These are phyloP conservation scores for Delia radicum DNA, from an alignment of 1,140 invertebrate species.

Conservation along the genomic window DNA sequence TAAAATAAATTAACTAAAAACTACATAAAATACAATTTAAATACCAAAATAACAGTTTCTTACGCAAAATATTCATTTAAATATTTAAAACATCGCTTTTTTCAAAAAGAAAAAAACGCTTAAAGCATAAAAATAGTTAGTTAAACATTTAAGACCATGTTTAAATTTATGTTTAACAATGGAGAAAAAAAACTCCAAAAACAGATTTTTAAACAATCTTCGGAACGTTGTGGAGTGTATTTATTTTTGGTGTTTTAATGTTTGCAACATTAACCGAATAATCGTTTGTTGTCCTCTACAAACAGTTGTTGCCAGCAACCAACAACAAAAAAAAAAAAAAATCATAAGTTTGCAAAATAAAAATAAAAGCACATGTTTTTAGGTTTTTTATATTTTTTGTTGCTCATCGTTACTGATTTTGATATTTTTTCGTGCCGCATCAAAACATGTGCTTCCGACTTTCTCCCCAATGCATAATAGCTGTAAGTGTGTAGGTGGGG, in stretches of 20 bases:
- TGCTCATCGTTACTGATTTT: background rate
- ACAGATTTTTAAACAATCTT: too few relatives aligned
- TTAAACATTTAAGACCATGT: background rate
- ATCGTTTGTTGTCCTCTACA: background rate
- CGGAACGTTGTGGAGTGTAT: background rate
- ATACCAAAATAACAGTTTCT: background rate
- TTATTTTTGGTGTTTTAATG: background rate
- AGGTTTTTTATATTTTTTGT: background rate
- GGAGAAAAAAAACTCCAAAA: too few relatives aligned
- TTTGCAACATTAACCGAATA: slow-evolving; percentile 1
- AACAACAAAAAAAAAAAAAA: too few relatives aligned
- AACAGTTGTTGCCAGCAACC: background rate
- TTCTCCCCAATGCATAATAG: background rate
- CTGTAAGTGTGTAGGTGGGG: background rate
- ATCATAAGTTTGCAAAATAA: background rate
- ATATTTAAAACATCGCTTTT: background rate
- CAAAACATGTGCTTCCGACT: background rate
- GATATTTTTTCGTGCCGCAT: background rate
- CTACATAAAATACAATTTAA: background rate
- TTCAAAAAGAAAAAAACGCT: background rate
- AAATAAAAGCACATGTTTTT: background rate
- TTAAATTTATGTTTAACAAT: background rate
- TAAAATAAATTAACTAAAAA: background rate
- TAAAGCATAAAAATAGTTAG: background rate
- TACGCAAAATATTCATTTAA: background rate